A percentile compares a stretch with the other conserved stretches of the same genome.
phyloP scores from a whole-genome alignment of 1,140 invertebrate species.

The Drosophila seguyi region DNA sequence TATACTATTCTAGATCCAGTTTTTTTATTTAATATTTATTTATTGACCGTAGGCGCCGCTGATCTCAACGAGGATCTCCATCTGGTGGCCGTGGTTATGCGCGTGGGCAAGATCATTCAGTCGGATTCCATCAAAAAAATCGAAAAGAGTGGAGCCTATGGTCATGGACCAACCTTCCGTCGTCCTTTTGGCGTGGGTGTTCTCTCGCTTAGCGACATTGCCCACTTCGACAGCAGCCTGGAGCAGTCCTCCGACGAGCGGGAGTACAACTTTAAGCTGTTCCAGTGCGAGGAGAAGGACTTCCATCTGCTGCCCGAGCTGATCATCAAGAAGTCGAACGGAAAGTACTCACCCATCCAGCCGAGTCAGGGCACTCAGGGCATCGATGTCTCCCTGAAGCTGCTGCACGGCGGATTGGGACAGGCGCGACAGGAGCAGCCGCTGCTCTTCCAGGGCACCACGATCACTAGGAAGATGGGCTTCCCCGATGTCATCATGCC shows the following conservation, averaged over 20 bases:
- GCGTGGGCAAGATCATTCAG: slow-evolving; percentile 94
- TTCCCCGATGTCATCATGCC: slow-evolving; percentile 98
- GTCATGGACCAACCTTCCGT: slow-evolving; percentile 85
- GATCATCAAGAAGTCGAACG: slow-evolving; percentile 92
- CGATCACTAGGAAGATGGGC: slow-evolving; percentile 94
- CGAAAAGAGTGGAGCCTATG: slow-evolving; percentile 75
- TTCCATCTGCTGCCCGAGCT: slow-evolving; percentile 95
- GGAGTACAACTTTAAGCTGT: slow-evolving; percentile 91
- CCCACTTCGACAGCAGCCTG: slow-evolving; percentile 87
- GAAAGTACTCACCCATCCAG: slow-evolving; percentile 90
- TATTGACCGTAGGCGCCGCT: slow-evolving; percentile 87
- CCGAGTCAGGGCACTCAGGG: slow-evolving; percentile 86
- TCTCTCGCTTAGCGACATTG: slow-evolving; percentile 88
- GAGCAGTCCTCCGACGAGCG: slow-evolving; percentile 88
- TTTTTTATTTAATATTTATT: neutral
- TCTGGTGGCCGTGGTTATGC: slow-evolving; percentile 94
- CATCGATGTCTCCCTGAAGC: slow-evolving; percentile 90
- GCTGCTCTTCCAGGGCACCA: slow-evolving; percentile 92
- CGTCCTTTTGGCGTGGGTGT: slow-evolving; percentile 95
- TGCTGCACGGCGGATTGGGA: slow-evolving; percentile 91
- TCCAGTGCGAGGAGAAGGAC: slow-evolving; percentile 95
- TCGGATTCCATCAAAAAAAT: slow-evolving; percentile 91
- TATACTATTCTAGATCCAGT: neutral
- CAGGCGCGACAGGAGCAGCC: slow-evolving; percentile 92
- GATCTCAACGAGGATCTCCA: slow-evolving; percentile 93